Evolutionary conservation across 92 coral and sea anemone species (phyloP), one percentile per base, ranked within the genome.

Genomic region (Galaxea fascicularis): DNA sequence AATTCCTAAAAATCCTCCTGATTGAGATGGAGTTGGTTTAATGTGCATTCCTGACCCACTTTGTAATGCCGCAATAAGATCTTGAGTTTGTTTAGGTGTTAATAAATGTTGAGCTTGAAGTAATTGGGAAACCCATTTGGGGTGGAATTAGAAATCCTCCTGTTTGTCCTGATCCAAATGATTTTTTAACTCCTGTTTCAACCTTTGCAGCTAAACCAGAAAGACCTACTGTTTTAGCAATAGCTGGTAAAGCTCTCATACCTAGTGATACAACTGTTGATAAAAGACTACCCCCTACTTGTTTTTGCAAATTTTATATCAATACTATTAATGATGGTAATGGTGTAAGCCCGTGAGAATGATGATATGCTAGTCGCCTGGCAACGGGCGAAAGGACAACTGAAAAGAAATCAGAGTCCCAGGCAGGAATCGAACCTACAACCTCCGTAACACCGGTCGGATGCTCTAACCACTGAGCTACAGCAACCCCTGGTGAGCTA

Each of bases 1-100:
- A 58, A 73, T 78, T 0, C 73, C 72, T 14, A 78, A 54, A 27
- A 63, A 58, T 18, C 83, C 83, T 0, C 83, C 83, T 4, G 60
- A 24, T 78, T 78, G 73, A 41, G 39, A 26, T 41, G 28, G 57
- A 0, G 82, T 77, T 30, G 68, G 82, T 35, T 62, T 77, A 14
- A 77, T 35, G 54, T 52, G 45, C 4, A 66, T 47, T 28, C 72
- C 72, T 27, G 45, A 27, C 28, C 72, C 72, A 4, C 29, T n/a
- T 63, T 63, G 28, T 7, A n/a, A 16, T 9, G 14, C 68, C 1
- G n/a, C n/a, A n/a, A n/a, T n/a, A n/a, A n/a, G n/a, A n/a, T n/a
- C n/a, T n/a, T n/a, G n/a, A n/a, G n/a, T 65, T 65, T 6, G 22
- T 8, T 10, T 20, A 2, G 41, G 5, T 11, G 70, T 17, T 13